Conservation (phyloP, 2,113 vertebrate genomes). For the Lagopus muta region DNA sequence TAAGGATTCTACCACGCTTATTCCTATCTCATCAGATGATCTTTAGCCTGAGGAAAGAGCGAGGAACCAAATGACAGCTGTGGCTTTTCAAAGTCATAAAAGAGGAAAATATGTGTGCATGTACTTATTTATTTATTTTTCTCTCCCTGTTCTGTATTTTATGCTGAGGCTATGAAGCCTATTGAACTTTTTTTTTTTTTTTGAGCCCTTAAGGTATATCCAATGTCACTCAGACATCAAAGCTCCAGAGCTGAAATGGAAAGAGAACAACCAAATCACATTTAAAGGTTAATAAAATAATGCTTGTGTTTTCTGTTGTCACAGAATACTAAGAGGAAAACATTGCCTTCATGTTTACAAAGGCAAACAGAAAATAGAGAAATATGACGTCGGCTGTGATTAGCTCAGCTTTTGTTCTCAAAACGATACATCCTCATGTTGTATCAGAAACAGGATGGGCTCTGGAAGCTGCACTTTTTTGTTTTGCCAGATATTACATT, state of each 20-base stretch:
- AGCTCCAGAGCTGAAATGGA: conserved; percentile 55
- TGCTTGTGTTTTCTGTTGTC: conserved; percentile 56
- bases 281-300: conserved; percentile 66
- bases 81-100: conserved; percentile 56
- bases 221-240: conserved; percentile 66
- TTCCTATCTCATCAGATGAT: conserved; percentile 11
- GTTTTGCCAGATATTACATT: background rate
- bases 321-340: conserved; percentile 62
- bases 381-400: conserved; percentile 33
- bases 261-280: conserved; percentile 40
- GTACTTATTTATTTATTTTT: conserved; percentile 48
- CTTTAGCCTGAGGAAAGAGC: conserved; percentile 15
- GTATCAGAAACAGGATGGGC: background rate
- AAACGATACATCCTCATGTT: conserved; percentile 10
- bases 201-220: conserved; percentile 51
- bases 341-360: conserved; percentile 54
- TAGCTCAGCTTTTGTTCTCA: conserved; percentile 60
- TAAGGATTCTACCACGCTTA: background rate
- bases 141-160: conserved; percentile 13
- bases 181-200: conserved; percentile 39
- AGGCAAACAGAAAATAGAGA: conserved; percentile 37
- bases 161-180: conserved; percentile 17
- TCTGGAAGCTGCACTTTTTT: conserved; percentile 27
- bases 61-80: conserved; percentile 49
- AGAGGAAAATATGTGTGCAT: conserved; percentile 22